A percentile compares a stretch with the other conserved stretches of the same genome.
phyloP scores from a whole-genome alignment of 2,113 vertebrate species.

The Fregetta grallaria region DNA sequence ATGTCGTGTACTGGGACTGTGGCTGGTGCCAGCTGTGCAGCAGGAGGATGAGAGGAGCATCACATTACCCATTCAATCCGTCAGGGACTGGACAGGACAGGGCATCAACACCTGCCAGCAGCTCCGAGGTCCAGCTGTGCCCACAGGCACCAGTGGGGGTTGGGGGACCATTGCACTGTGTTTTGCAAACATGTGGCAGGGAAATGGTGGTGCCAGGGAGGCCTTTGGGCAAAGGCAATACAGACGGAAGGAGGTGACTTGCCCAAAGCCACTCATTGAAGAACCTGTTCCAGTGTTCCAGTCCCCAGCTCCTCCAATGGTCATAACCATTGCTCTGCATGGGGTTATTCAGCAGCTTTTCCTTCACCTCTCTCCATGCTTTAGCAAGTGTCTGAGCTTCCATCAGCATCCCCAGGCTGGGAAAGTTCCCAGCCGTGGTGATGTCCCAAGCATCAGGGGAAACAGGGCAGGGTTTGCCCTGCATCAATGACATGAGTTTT shows the following conservation, averaged over 20 bases:
- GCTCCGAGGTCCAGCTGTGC: accelerated
- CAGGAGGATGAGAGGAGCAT: not conserved
- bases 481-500: constrained; percentile 1
- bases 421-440: not conserved
- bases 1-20: not conserved
- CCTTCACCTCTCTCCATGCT: not conserved
- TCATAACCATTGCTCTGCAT: not conserved
- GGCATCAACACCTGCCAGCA: not conserved
- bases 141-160: not conserved
- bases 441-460: not conserved
- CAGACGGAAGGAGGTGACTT: not conserved
- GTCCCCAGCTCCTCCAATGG: not conserved
- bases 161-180: too few species aligned
- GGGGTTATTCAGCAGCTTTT: not conserved
- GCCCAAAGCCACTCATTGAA: not conserved
- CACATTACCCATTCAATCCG: not conserved
- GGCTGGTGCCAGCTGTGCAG: not conserved
- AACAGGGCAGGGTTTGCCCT: not conserved
- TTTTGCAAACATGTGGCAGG: not conserved
- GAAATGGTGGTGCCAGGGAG: not conserved
- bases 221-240: not conserved
- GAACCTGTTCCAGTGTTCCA: too few species aligned
- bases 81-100: not conserved
- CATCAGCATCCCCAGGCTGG: not conserved
- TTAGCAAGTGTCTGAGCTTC: not conserved